These are phyloP conservation scores for Agrypnus murinus DNA, from an alignment of 2,888 invertebrate species.

Conservation along the genomic window DNA sequence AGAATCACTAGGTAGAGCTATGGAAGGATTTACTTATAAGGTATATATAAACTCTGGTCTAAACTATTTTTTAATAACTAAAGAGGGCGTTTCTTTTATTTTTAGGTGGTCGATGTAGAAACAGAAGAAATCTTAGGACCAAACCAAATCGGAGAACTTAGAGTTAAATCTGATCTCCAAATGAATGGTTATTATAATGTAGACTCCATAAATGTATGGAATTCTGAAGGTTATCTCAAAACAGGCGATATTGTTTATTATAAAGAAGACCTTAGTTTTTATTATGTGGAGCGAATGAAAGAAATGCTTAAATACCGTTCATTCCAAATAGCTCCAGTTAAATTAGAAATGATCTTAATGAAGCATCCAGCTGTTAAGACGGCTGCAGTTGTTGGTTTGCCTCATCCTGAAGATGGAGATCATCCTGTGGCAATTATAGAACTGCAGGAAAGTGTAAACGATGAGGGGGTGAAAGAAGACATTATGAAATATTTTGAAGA, in stretches of 20 bases:
- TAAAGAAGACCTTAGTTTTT: slow-evolving; percentile 72
- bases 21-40: slow-evolving; percentile 62
- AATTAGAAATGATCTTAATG: slow-evolving; percentile 61
- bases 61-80: slow-evolving; percentile 27
- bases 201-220: slow-evolving; percentile 70
- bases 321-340: slow-evolving; percentile 70
- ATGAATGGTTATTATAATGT: slow-evolving; percentile 72
- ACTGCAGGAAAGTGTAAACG: slow-evolving; percentile 51
- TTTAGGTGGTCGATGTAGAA: slow-evolving; percentile 70
- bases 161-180: slow-evolving; percentile 69
- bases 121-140: slow-evolving; percentile 67
- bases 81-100: too few species aligned
- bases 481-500: slow-evolving; percentile 59
- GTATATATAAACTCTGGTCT: too few species aligned
- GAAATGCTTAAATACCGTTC: slow-evolving; percentile 72
- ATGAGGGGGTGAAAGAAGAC: slow-evolving; percentile 55
- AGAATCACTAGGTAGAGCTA: slow-evolving; percentile 40
- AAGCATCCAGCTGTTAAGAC: slow-evolving; percentile 63
- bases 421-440: slow-evolving; percentile 63
- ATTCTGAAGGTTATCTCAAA: slow-evolving; percentile 72
- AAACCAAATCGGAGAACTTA: slow-evolving; percentile 73
- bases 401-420: slow-evolving; percentile 65
- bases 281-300: slow-evolving; percentile 72
- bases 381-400: slow-evolving; percentile 63
- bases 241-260: slow-evolving; percentile 74